Base-by-base conservation (phyloP, 2,888 invertebrate species). In the Cataglyphis altisquamis region DNA sequence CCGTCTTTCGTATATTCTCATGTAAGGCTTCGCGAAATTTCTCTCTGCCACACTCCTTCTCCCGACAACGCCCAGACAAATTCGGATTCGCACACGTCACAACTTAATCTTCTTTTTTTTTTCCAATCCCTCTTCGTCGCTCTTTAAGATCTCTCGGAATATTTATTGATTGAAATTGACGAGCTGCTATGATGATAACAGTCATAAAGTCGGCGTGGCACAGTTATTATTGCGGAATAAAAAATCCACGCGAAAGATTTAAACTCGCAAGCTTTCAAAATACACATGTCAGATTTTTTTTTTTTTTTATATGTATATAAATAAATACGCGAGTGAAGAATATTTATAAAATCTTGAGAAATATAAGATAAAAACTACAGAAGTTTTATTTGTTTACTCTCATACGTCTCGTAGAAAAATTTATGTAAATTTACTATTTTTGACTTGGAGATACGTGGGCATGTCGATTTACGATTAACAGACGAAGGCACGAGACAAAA, bases 21-120 rank as follows among this genome's bases (percentile, higher is more conserved):
- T 86, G 88, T 87, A 55, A 82, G 92, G 91, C 91, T 92, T 92
- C 91, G 87, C 87, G 88, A 78, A 87, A 83, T 91, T 90, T 91
- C 88, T 64, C 57, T 52, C 55, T 82, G n/a, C 41, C 12, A 74
- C 75, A 66, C 45, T 52, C 72, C 66, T 32, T 75, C 10, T 45
- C 25, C 62, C 32, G 64, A 81, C 60, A 62, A 84, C 29, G 45
- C 68, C 55, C 82, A 64, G 52, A 64, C 75, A 72, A 60, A 60
- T 45, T 78, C 29, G 32, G 70, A 18, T 32, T 57, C 72, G 15
- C 72, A 45, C 21, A 36, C 41, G 57, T 52, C 36, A 70, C 41
- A 12, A 45, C 48, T 25, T 57, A 8, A 21, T 57, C 39, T 39
- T 66, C 21, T 45, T 52, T 66, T 52, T 66, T 32, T 45, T 82